Base-by-base conservation (phyloP, 2,888 invertebrate genomes). In the Macrophya annulata region DNA sequence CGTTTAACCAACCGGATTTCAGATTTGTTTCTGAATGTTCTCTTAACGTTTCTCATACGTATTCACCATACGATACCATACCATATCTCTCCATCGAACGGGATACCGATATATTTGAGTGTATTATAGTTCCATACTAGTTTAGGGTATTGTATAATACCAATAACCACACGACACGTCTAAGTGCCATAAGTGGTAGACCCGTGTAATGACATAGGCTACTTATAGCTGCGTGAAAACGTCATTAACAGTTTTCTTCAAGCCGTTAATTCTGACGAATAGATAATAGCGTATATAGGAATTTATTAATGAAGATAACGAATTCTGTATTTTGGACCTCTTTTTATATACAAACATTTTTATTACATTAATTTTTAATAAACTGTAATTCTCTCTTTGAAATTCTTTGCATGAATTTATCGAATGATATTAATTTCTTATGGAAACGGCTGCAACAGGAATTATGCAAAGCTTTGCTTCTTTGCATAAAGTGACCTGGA, bases 401-500 rank as follows among this genome's bases (percentile, higher is more conserved):
- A 12, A 9, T 10, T 25, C 0, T 17, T 15, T 3, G 17, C 10
- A 31, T 25, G 77, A 55, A 77, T 77, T 25, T 55, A 37, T 17
- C 37, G 77, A 77, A 77, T 55, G 31, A 37, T 51, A 55, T 77
- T 77, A 55, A 55, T 77, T 77, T 77, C 37, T 37, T 31, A 4
- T 15, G 0, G 37, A 15, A 37, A 10, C 17, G 31, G 37, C 15
- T 15, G 48, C 9, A 6, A 1, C 8, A 37, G 48, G 55, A 17
- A 85, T 87, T 87, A 88, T 89, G 90, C 89, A 89, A 90, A 89
- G 88, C 89, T 88, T 9, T 15, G 9, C 31, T 88, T 84, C 89
- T 90, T 90, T 89, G 89, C 90, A 90, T 91, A 90, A 90, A 89
- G 87, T 90, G 90, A 89, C 89, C 90, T 88, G 89, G 90, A 90